Conservation (phyloP, 2,888 invertebrate genomes). For the Patella depressa region DNA sequence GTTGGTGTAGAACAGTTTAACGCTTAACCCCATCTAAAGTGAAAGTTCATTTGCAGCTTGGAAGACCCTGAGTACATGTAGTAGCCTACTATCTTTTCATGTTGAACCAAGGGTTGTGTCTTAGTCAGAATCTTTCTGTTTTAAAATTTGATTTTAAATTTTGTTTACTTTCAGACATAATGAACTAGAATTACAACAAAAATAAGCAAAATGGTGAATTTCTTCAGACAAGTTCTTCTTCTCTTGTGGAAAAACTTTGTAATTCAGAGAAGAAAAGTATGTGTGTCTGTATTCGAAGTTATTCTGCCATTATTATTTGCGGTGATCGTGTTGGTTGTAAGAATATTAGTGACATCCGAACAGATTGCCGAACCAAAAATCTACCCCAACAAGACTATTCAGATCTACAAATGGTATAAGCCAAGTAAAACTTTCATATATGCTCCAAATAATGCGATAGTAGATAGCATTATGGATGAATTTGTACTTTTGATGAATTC, state of each 20-base stretch:
- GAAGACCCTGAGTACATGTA: too few relatives aligned
- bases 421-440: not conserved
- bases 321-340: constrained; percentile 43
- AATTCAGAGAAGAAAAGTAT: constrained; percentile 49
- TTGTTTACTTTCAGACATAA: too few relatives aligned
- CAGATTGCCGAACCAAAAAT: not conserved
- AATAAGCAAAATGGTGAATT: constrained; percentile 1
- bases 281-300: constrained; percentile 55
- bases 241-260: constrained; percentile 59
- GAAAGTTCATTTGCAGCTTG: too few relatives aligned
- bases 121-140: too few relatives aligned
- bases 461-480: not conserved
- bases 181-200: too few relatives aligned
- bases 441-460: constrained; percentile 20
- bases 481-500: not conserved
- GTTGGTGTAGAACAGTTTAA: too few relatives aligned
- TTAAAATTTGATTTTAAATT: too few relatives aligned
- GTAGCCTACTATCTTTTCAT: too few relatives aligned
- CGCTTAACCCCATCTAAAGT: too few relatives aligned
- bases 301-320: constrained; percentile 56
- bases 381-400: constrained; percentile 22
- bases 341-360: constrained; percentile 25
- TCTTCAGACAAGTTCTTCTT: constrained; percentile 49
- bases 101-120: too few relatives aligned
- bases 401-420: constrained; percentile 2